Evolutionary conservation across 2,797 vertebrate genomes (phyloP).

Genomic region (Artibeus lituratus): DNA sequence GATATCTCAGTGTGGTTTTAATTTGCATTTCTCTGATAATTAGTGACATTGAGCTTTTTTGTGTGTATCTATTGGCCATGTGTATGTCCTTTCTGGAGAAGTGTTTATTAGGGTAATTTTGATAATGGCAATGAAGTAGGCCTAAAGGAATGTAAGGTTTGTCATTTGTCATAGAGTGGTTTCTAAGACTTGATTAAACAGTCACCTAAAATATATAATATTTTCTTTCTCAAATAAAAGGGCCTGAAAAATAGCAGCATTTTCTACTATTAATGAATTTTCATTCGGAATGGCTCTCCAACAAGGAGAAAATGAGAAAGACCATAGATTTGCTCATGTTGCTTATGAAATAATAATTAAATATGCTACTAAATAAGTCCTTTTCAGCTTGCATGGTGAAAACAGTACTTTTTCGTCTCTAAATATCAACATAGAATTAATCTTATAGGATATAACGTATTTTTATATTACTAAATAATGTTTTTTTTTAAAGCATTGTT

Average conservation of each 20-base stretch:
- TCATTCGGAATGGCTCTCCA: not conserved
- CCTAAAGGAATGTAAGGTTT: not conserved
- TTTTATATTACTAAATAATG: not conserved
- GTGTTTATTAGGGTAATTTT: not conserved
- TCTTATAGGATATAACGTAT: not conserved
- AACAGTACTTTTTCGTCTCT: not conserved
- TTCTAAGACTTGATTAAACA: constrained; percentile 20
- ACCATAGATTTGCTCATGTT: not conserved
- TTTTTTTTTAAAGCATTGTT: not conserved
- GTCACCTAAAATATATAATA: not conserved
- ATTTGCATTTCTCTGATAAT: not conserved
- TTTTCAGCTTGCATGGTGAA: not conserved
- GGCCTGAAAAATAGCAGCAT: not conserved
- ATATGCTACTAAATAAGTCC: not conserved
- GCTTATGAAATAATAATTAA: not conserved
- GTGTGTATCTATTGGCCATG: too few relatives aligned
- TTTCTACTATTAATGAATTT: constrained; percentile 1
- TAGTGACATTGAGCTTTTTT: too few relatives aligned
- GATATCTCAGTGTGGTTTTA: not conserved
- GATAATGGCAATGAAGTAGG: not conserved
- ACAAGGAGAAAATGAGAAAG: constrained; percentile 30
- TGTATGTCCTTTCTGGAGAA: too few relatives aligned
- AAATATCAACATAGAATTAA: not conserved
- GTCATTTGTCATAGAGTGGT: not conserved
- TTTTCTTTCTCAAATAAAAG: not conserved